A percentile compares a stretch with the other conserved stretches of the same genome.
Evolutionary conservation across 1,140 invertebrate genomes (phyloP).

Genomic region (Palaemon carinicauda): DNA sequence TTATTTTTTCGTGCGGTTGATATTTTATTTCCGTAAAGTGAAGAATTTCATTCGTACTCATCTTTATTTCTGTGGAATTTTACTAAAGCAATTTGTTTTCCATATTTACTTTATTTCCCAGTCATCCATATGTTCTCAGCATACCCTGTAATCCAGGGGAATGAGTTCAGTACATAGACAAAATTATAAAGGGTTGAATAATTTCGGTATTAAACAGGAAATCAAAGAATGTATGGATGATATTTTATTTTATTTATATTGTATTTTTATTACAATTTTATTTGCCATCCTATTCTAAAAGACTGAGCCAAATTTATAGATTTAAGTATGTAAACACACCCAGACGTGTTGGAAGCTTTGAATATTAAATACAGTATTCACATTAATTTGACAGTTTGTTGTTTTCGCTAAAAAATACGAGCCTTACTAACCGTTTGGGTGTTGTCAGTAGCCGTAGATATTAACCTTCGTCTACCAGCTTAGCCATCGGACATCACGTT

Average conservation of each 20-base stretch:
- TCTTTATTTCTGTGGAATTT: not conserved
- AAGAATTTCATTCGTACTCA: not conserved
- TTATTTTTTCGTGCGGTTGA: not conserved
- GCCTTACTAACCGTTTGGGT: slow-evolving; percentile 38
- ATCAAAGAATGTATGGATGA: not conserved
- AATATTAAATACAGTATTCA: no score
- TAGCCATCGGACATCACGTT: not conserved
- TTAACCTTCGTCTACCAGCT: slow-evolving; percentile 40
- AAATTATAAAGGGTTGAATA: no score
- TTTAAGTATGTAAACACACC: slow-evolving; percentile 35
- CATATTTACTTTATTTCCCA: no score
- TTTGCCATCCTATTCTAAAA: not conserved
- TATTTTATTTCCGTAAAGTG: not conserved
- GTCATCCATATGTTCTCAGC: no score
- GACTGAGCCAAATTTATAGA: slow-evolving; percentile 52
- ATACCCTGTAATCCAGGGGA: no score
- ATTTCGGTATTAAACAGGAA: no score
- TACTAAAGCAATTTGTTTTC: no score
- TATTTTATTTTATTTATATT: not conserved
- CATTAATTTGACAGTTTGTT: no score
- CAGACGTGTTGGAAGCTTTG: slow-evolving; percentile 29
- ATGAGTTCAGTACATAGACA: no score
- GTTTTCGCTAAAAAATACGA: not conserved
- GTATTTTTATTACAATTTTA: not conserved
- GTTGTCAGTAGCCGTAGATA: slow-evolving; percentile 40